Base-by-base conservation (phyloP, 35 echinoderm and acorn worm genomes). In the Holothuria glaberrima region DNA sequence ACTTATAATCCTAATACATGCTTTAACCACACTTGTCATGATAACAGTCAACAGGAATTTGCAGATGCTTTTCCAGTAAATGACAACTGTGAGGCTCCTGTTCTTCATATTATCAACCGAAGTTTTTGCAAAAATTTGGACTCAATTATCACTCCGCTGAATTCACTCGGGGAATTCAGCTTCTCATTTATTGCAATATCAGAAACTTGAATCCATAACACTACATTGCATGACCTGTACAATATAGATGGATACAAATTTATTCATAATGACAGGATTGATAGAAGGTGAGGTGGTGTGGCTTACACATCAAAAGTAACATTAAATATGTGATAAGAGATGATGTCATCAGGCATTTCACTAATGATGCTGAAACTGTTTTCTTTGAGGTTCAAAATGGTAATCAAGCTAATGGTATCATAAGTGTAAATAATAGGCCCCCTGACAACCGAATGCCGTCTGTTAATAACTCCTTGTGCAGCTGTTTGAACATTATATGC, bases 181-280 rank as follows among this genome's bases (percentile, higher is more conserved):
- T 73, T 73, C 29, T 73, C 70, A 44, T 73, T 73, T 72, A 72
- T 72, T 72, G 69, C 69, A 73, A 20, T 73, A 34, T 73, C 70
- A 18, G 70, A 73, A 73, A 73, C 33, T 73, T 73, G 70, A 9
- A 6, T 73, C 27, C 29, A 73, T 73, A 73, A 30, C 28, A 73
- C 70, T 19, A 73, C 29, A 33, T 31, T 32, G 70, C 70, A 73
- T 73, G 30, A 32, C 30, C 19, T 73, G 70, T 73, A 73, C 9
- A 73, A 33, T 73, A 73, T 73, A 73, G 70, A 73, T 34, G 70
- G 70, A 27, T 35, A 31, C 30, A 73, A 73, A 24, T 31, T 28
- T 30, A 20, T 73, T 73, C 44, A 46, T 46, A 73, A 73, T n/a
- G n/a, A n/a, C n/a, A n/a, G n/a, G n/a, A n/a, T n/a, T n/a, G n/a